A percentile compares a stretch with the other conserved stretches of the same genome.
These are phyloP conservation scores for Tichodroma muraria DNA, from an alignment of 2,113 vertebrate genomes.

Conservation along the genomic window DNA sequence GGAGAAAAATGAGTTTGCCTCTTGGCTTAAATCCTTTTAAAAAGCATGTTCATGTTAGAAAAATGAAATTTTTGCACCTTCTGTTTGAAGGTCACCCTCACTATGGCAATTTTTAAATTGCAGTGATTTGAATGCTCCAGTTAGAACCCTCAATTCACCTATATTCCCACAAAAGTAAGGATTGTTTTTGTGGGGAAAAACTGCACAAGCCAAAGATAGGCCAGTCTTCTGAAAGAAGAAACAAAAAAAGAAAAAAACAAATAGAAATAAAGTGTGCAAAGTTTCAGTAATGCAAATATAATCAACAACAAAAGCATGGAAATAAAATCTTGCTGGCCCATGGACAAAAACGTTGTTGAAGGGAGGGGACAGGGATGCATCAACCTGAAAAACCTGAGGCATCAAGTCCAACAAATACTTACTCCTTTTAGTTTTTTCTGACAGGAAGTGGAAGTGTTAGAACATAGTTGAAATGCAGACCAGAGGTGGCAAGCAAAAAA, in stretches of 20 bases:
- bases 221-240: not conserved
- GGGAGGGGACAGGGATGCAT: not conserved
- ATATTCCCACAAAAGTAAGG: not conserved
- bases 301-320: not conserved
- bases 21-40: not conserved
- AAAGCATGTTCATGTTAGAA: not conserved
- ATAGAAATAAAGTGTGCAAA: not conserved
- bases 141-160: not conserved
- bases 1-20: not conserved
- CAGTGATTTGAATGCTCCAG: not conserved
- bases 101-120: not conserved
- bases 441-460: not conserved
- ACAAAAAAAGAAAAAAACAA: not conserved
- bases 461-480: not conserved
- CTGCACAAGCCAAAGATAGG: not conserved
- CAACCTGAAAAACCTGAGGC: not conserved
- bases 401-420: not conserved
- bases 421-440: not conserved
- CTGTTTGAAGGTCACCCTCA: not conserved
- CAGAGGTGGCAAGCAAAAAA: not conserved
- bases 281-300: not conserved
- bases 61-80: not conserved
- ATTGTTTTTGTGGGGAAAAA: not conserved
- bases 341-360: not conserved
- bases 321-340: not conserved